Conservation (phyloP, 2,113 vertebrate species). For the Rhombomys opimus region DNA sequence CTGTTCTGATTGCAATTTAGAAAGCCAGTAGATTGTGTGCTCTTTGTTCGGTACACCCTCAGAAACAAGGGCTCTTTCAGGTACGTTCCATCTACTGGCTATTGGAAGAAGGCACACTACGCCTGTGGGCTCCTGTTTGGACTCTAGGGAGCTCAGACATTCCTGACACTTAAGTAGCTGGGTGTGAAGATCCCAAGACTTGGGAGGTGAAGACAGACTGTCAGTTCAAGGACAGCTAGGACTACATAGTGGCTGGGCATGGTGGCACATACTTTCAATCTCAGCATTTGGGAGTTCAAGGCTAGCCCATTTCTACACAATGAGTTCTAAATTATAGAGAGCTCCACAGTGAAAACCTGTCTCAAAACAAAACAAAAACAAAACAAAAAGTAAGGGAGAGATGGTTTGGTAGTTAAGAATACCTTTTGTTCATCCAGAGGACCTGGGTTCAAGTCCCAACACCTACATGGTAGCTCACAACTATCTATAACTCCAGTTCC, state of each 20-base stretch:
- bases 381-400: background rate
- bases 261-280: background rate
- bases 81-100: background rate
- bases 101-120: background rate
- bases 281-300: background rate
- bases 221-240: background rate
- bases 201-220: background rate
- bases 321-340: background rate
- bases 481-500: background rate
- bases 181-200: background rate
- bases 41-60: background rate
- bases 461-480: background rate
- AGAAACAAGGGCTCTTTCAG: background rate
- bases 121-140: background rate
- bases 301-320: background rate
- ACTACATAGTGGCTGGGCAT: background rate
- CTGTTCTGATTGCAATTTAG: slow-evolving; percentile 2
- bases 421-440: background rate
- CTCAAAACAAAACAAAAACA: background rate
- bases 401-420: background rate
- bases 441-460: background rate
- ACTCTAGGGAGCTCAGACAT: background rate
- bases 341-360: background rate
- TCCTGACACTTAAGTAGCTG: background rate
- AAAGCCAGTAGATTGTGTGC: background rate